phyloP scores from a whole-genome alignment of 1,140 invertebrate genomes.

The Brachionus rubens region DNA sequence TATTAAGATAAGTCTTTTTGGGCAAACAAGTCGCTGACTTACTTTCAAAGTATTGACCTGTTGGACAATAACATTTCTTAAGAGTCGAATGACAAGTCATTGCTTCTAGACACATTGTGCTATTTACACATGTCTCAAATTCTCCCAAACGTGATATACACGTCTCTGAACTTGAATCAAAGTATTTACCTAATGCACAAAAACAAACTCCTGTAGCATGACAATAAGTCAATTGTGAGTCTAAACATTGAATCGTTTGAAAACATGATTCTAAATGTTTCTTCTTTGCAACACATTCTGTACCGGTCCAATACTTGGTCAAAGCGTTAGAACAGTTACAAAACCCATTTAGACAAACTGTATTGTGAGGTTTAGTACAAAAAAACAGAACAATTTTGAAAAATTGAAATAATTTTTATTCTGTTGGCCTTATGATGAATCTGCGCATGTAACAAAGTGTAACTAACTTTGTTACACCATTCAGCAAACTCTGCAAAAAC shows the following conservation, averaged over 20 bases:
- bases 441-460: too few species aligned
- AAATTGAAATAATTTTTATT: too few species aligned
- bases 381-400: too few species aligned
- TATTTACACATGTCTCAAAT: not conserved
- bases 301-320: too few species aligned
- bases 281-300: too few species aligned
- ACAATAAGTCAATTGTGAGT: not conserved
- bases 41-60: not conserved
- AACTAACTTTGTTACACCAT: too few species aligned
- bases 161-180: not conserved
- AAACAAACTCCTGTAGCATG: not conserved
- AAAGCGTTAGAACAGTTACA: too few species aligned
- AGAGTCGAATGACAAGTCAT: not conserved
- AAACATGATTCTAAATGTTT: not conserved
- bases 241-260: not conserved
- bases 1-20: not conserved
- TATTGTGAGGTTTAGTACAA: too few species aligned
- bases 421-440: too few species aligned
- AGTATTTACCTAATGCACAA: not conserved
- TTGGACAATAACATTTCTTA: not conserved
- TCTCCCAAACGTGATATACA: not conserved
- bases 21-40: not conserved
- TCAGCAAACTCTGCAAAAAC: too few species aligned
- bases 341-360: too few species aligned
- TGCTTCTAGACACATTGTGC: not conserved